Conservation (phyloP, 1,140 invertebrate species). For the Pseudomyrmex pallidus region DNA sequence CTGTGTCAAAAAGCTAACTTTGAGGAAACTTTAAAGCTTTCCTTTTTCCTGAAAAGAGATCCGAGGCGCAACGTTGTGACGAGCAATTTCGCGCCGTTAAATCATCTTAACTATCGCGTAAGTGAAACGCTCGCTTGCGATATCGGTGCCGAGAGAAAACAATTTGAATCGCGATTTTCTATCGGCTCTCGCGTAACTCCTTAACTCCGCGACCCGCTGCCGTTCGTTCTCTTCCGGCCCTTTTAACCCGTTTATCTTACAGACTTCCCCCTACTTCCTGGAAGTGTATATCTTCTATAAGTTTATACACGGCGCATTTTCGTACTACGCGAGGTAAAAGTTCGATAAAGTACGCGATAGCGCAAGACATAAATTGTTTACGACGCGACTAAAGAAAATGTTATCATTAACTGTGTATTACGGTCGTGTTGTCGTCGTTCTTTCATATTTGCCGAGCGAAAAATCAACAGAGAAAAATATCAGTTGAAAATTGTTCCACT, state of each 20-base stretch:
- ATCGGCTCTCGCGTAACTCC: constrained; percentile 30
- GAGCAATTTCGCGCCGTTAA: constrained; percentile 47
- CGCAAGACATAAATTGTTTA: constrained; percentile 48
- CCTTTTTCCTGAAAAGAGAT: background rate
- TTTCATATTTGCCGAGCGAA: constrained; percentile 38
- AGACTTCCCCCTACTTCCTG: constrained; percentile 4
- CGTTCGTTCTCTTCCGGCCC: constrained; percentile 13
- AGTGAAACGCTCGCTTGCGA: constrained; percentile 20
- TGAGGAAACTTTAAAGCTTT: constrained; percentile 26
- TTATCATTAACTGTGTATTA: constrained; percentile 42
- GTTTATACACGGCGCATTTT: constrained; percentile 28
- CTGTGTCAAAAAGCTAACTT: constrained; percentile 52
- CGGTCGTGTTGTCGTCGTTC: constrained; percentile 19
- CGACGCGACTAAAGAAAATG: constrained; percentile 44
- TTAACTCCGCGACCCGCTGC: constrained; percentile 6
- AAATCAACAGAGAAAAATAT: background rate
- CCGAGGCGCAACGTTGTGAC: background rate
- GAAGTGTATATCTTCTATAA: constrained; percentile 5
- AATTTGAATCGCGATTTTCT: constrained; percentile 52
- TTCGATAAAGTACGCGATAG: constrained; percentile 30
- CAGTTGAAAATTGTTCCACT: background rate
- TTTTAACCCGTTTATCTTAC: constrained; percentile 49
- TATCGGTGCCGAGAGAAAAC: constrained; percentile 16
- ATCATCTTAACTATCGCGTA: constrained; percentile 49
- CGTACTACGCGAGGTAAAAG: background rate